A percentile compares a stretch with the other conserved stretches of the same genome.
Evolutionary conservation across 2,888 invertebrate genomes (phyloP).

Genomic region (Diploptera punctata): DNA sequence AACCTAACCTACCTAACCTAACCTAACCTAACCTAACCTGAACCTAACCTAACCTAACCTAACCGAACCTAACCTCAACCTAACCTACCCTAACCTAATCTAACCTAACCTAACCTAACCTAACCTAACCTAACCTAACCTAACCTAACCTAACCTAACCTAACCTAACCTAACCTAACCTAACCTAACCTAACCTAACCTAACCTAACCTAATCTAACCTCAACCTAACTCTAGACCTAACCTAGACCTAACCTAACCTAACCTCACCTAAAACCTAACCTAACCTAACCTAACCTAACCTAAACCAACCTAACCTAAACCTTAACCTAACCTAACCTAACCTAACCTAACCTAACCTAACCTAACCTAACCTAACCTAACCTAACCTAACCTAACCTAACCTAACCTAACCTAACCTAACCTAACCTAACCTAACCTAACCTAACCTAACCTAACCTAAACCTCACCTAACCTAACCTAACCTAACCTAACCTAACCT

Average conservation of each 20-base stretch:
- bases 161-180: conserved; percentile 41
- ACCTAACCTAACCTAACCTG: conserved; percentile 47
- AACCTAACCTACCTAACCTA: conserved; percentile 45
- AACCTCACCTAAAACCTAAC: conserved; percentile 43
- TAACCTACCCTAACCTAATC: conserved; percentile 37
- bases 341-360: conserved; percentile 39
- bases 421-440: conserved; percentile 46
- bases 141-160: conserved; percentile 42
- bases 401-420: conserved; percentile 46
- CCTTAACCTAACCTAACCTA: conserved; percentile 38
- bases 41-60: conserved; percentile 47
- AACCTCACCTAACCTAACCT: conserved; percentile 47
- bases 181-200: conserved; percentile 37
- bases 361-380: conserved; percentile 44
- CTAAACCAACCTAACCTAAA: conserved; percentile 48
- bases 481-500: conserved; percentile 43
- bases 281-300: conserved; percentile 45
- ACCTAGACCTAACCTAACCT: conserved; percentile 41
- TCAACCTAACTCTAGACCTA: too few species aligned
- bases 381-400: conserved; percentile 42
- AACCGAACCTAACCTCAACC: conserved; percentile 46
- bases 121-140: conserved; percentile 22
- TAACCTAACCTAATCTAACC: conserved; percentile 34
- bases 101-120: conserved; percentile 23
- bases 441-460: conserved; percentile 44